Percentiles rank a stretch among this genome's conserved stretches.
Conservation (phyloP, 2,888 invertebrate genomes). For the Hermaeophaga mercurialis region DNA sequence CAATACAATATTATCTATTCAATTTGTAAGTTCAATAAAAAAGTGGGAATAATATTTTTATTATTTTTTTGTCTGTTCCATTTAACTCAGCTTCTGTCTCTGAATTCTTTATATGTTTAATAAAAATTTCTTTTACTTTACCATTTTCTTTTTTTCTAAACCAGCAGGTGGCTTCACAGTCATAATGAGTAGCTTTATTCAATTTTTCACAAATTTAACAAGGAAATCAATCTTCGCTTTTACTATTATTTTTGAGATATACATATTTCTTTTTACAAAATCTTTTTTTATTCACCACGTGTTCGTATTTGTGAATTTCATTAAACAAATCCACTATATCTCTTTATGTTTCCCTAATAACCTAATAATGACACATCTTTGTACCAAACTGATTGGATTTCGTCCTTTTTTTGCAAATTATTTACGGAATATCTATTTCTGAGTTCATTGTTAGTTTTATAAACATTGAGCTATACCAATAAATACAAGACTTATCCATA, state of each 20-base stretch:
- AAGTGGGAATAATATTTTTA: too few relatives aligned
- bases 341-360: neutral
- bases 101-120: too few relatives aligned
- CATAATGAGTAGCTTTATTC: neutral
- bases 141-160: neutral
- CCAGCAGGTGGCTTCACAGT: neutral
- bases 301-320: neutral
- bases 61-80: too few relatives aligned
- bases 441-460: neutral
- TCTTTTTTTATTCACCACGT: neutral
- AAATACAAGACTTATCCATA: too few relatives aligned
- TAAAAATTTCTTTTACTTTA: neutral
- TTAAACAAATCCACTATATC: slow-evolving; percentile 1
- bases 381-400: neutral
- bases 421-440: neutral
- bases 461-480: neutral
- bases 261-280: neutral
- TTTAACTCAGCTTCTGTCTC: slow-evolving; percentile 17
- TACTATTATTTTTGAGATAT: too few relatives aligned
- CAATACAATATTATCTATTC: too few relatives aligned
- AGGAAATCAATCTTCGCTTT: neutral
- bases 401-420: neutral
- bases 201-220: neutral
- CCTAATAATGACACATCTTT: too few relatives aligned
- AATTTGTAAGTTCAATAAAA: too few relatives aligned